These are phyloP conservation scores for Plectropomus leopardus DNA, from an alignment of 2,113 vertebrate species.

Conservation along the genomic window DNA sequence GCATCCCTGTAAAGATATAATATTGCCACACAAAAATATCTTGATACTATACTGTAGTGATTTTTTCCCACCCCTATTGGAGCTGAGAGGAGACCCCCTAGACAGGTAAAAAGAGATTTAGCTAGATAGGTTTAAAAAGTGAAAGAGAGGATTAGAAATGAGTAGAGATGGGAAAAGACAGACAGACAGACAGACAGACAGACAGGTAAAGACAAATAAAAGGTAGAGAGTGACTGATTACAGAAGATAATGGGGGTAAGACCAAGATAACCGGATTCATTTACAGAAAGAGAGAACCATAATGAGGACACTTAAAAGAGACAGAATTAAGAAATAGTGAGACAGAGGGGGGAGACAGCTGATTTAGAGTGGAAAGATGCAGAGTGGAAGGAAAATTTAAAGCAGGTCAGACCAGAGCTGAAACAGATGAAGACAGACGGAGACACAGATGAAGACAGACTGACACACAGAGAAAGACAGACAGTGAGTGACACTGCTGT, in stretches of 20 bases:
- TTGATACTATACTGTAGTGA: no score
- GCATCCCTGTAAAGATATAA: no score
- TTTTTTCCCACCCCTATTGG: no score
- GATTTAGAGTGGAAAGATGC: neutral
- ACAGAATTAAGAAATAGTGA: neutral
- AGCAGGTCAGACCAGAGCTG: constrained; percentile 19
- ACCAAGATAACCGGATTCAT: neutral
- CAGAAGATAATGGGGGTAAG: neutral
- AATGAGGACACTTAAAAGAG: neutral
- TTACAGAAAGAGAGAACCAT: neutral
- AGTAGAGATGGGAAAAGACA: constrained; percentile 56
- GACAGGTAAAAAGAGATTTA: neutral
- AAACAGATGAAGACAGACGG: neutral
- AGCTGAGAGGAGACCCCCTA: no score
- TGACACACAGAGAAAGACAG: constrained; percentile 19
- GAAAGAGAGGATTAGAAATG: neutral
- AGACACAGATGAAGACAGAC: constrained; percentile 4
- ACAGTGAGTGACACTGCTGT: constrained; percentile 62
- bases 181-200: constrained; percentile 20
- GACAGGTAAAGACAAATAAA: neutral
- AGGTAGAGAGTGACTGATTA: neutral
- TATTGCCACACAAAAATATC: no score
- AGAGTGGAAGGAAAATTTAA: neutral
- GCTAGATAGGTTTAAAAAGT: neutral
- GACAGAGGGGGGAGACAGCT: neutral